A percentile compares a stretch with the other conserved stretches of the same genome.
Evolutionary conservation across 1,140 invertebrate species (phyloP).

Genomic region (Callitettix versicolor): DNA sequence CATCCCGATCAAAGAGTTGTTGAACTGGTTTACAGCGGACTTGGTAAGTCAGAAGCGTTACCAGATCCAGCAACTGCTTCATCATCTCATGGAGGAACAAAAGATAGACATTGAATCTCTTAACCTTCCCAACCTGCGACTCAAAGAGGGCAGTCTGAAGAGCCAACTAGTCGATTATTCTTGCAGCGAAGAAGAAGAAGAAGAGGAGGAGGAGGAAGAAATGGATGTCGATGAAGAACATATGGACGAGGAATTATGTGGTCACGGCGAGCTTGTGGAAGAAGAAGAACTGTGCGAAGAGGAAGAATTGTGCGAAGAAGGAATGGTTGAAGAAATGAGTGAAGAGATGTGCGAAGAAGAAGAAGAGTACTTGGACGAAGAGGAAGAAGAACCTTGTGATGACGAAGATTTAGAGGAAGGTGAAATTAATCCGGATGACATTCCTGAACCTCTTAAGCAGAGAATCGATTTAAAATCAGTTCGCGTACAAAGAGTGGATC

Average conservation of each 20-base stretch:
- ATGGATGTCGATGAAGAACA: neutral
- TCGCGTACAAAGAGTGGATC: too few species aligned
- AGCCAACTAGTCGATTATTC: neutral
- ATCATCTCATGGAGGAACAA: constrained; percentile 49
- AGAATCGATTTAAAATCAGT: too few species aligned
- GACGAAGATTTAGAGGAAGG: neutral
- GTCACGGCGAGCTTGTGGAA: neutral
- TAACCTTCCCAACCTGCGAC: constrained; percentile 31
- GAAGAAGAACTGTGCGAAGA: neutral
- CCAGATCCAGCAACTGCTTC: constrained; percentile 63
- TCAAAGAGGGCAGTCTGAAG: neutral
- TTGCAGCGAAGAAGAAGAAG: neutral
- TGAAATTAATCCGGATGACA: neutral
- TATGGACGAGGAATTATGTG: neutral
- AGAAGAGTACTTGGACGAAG: neutral
- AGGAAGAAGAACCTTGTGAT: neutral
- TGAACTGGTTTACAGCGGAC: constrained; percentile 63
- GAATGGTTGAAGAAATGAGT: neutral
- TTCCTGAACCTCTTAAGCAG: too few species aligned
- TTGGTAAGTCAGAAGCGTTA: constrained; percentile 66
- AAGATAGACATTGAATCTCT: constrained; percentile 33
- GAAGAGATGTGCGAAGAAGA: neutral
- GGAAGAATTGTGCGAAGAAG: neutral
- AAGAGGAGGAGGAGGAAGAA: constrained; percentile 12
- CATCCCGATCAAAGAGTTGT: constrained; percentile 61